A percentile compares a stretch with the other conserved stretches of the same genome.
These are phyloP conservation scores for Rhinopithecus roxellana DNA, from an alignment of 2,113 vertebrate species.

Conservation along the genomic window DNA sequence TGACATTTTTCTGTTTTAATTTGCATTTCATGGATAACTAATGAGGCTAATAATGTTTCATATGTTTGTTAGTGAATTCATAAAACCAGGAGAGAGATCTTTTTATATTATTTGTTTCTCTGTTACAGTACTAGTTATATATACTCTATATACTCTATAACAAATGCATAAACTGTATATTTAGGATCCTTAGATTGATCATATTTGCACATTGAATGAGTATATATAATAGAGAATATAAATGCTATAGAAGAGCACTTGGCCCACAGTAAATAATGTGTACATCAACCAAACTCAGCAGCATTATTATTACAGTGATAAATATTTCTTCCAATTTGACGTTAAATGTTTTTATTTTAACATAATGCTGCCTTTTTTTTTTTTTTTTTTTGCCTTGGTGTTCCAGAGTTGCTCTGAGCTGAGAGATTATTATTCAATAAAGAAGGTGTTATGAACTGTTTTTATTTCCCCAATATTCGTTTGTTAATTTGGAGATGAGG, in stretches of 20 bases:
- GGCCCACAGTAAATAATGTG: background rate
- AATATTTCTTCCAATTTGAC: background rate
- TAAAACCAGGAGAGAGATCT: background rate
- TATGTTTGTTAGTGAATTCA: slow-evolving; percentile 37
- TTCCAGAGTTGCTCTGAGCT: background rate
- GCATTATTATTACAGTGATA: background rate
- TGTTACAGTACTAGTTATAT: background rate
- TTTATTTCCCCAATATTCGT: background rate
- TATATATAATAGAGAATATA: background rate
- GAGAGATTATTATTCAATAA: background rate
- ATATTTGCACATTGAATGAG: background rate
- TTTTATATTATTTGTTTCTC: background rate
- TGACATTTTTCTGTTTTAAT: slow-evolving; percentile 25
- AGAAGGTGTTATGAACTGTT: background rate
- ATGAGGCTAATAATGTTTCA: slow-evolving; percentile 16
- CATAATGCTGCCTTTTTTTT: background rate
- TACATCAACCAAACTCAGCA: background rate
- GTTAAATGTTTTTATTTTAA: background rate
- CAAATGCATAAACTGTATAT: background rate
- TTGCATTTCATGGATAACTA: slow-evolving; percentile 33
- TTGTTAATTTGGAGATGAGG: background rate
- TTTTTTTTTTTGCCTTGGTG: background rate
- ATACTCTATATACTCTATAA: background rate
- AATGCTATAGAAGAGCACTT: background rate
- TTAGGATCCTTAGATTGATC: background rate